phyloP scores from a whole-genome alignment of 2,888 invertebrate species.

The Nebria salina region DNA sequence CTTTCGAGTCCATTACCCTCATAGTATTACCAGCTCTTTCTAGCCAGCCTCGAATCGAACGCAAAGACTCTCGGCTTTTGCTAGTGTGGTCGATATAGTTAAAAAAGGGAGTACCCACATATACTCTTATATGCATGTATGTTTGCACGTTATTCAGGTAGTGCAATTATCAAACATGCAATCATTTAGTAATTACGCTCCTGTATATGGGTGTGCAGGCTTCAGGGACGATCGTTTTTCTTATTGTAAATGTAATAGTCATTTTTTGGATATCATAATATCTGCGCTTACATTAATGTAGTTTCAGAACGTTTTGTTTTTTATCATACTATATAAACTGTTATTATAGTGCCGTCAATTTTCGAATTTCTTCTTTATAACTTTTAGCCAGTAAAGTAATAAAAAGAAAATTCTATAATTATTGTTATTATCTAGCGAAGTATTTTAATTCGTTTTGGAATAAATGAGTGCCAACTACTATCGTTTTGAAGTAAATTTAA shows the following conservation, averaged over 20 bases:
- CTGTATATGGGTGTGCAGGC: constrained; percentile 35
- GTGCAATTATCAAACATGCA: constrained; percentile 44
- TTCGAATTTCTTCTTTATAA: not conserved
- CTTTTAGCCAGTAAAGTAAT: not conserved
- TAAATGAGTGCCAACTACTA: not conserved
- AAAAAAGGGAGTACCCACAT: constrained; percentile 22
- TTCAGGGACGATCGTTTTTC: constrained; percentile 5
- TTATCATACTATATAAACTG: not conserved
- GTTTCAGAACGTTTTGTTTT: not conserved
- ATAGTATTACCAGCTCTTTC: constrained; percentile 24
- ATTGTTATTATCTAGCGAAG: not conserved
- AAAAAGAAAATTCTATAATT: not conserved
- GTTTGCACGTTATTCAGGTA: constrained; percentile 13
- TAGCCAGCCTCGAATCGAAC: not conserved
- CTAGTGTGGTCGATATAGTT: constrained; percentile 13
- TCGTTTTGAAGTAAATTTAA: not conserved
- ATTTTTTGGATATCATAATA: not conserved
- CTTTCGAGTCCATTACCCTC: constrained; percentile 41
- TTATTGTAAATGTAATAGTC: not conserved
- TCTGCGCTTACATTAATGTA: not conserved
- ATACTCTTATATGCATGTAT: not conserved
- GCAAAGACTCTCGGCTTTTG: not conserved
- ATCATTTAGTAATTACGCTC: constrained; percentile 45
- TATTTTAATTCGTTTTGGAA: not conserved
- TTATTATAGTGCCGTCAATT: not conserved